Base-by-base conservation (phyloP, 2,888 invertebrate genomes). In the Nemotelus nigrinus region DNA sequence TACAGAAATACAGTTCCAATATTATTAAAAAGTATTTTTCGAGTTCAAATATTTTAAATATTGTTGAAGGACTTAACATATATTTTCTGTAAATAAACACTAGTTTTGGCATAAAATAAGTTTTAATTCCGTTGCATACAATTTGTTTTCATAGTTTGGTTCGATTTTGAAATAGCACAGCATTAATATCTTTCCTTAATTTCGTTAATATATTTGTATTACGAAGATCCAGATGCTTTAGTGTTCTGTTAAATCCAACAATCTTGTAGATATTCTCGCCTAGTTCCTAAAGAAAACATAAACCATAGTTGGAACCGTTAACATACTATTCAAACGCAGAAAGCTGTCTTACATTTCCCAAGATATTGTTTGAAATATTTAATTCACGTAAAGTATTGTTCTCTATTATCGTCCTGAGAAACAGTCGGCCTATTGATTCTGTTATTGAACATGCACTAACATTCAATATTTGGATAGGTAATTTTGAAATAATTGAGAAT, bases 351-450 rank as follows among this genome's bases (percentile, higher is more conserved):
- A 86, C 87, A 81, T 84, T 81, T 44, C 85, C 85, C 45, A 87
- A 72, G 2, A 76, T 78, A 77, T 87, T 87, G 58, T 86, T 86
- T 0, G 86, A 84, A 3, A 85, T 53, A 78, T 87, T 84, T 3
- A 87, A 81, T 1, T 77, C 78, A 3, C 80, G 39, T 41, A 87
- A 63, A 0, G 82, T 84, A 65, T 80, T 82, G 79, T 85, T 86
- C 79, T 85, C 82, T 53, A 85, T 81, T 2, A 87, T 81, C 2
- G 87, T 76, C 75, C 85, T 83, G 82, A 87, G 82, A n/a, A 87
- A 82, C 4, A 85, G 53, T 57, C 85, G 83, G 2, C 83, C 85
- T 5, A 87, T 84, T 3, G 82, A 80, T 2, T 83, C 82, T 2
- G 82, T 83, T 7, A 87, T 82, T 2, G 82, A 83, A 77, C 87